Percentiles rank a stretch among this genome's conserved stretches.
Conservation (phyloP, 1,140 invertebrate species). For the Aphaenogaster ashmeadi region DNA sequence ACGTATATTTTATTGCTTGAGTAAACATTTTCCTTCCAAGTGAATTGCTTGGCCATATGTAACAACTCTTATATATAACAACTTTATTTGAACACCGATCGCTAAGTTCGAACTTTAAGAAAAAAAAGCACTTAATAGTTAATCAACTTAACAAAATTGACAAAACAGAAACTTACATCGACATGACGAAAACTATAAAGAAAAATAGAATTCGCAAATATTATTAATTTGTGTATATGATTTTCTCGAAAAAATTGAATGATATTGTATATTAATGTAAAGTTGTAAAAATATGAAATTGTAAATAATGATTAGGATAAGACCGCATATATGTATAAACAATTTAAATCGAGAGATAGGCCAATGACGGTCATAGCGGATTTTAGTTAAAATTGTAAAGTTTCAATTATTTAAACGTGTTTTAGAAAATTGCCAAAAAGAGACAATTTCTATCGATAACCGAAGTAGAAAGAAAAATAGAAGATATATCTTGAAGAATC, state of each 20-base stretch:
- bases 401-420: slow-evolving; percentile 5
- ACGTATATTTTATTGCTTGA: slow-evolving; percentile 62
- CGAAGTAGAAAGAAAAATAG: background rate
- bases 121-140: background rate
- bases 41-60: background rate
- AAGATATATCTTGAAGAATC: background rate
- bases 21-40: background rate
- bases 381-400: background rate
- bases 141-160: background rate
- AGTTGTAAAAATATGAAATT: background rate
- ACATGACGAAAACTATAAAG: background rate
- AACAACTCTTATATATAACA: background rate
- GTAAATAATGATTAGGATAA: too few relatives aligned
- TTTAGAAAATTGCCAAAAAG: background rate
- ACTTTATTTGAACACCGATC: background rate
- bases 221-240: background rate
- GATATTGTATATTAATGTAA: background rate
- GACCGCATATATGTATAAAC: too few relatives aligned
- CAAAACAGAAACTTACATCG: background rate
- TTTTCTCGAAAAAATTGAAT: background rate
- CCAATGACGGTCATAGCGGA: too few relatives aligned
- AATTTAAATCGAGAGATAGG: too few relatives aligned
- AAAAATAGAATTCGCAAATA: background rate
- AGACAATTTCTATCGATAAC: background rate
- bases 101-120: background rate